Percentiles rank a stretch among this genome's conserved stretches.
Conservation (phyloP, 2,888 invertebrate genomes). For the Dryobotodes eremita region DNA sequence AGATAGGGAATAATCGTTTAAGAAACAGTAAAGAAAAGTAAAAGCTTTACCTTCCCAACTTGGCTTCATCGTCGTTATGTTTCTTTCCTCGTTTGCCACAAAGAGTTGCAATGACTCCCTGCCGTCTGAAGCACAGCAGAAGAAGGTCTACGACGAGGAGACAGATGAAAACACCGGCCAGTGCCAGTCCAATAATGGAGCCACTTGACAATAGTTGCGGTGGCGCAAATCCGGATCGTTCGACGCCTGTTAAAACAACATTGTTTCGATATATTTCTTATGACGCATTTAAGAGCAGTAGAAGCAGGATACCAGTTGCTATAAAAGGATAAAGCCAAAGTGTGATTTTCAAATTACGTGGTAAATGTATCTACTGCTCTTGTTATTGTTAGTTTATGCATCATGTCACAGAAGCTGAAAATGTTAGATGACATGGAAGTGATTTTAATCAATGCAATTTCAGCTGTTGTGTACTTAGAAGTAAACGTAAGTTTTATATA, state of each 20-base stretch:
- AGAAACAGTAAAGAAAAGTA: background rate
- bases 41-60: slow-evolving; percentile 94
- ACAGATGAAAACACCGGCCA: slow-evolving; percentile 95
- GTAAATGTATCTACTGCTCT: slow-evolving; percentile 82
- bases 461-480: slow-evolving; percentile 70
- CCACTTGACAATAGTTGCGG: slow-evolving; percentile 92
- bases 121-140: slow-evolving; percentile 93
- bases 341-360: slow-evolving; percentile 60
- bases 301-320: slow-evolving; percentile 71
- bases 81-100: slow-evolving; percentile 93
- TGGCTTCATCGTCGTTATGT: slow-evolving; percentile 95
- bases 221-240: slow-evolving; percentile 87
- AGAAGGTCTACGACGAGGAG: slow-evolving; percentile 96
- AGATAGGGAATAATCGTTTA: slow-evolving; percentile 9
- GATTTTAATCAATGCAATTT: slow-evolving; percentile 85
- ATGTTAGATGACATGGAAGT: slow-evolving; percentile 86
- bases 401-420: slow-evolving; percentile 85
- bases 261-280: slow-evolving; percentile 60
- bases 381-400: slow-evolving; percentile 85
- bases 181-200: slow-evolving; percentile 96
- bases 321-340: slow-evolving; percentile 50
- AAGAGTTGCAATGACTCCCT: slow-evolving; percentile 93
- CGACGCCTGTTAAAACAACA: slow-evolving; percentile 83
- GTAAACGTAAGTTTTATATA: slow-evolving; percentile 47
- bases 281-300: slow-evolving; percentile 78